A percentile compares a stretch with the other conserved stretches of the same genome.
These are phyloP conservation scores for Antheraea yamamai DNA, from an alignment of 2,888 invertebrate genomes.

Conservation along the genomic window DNA sequence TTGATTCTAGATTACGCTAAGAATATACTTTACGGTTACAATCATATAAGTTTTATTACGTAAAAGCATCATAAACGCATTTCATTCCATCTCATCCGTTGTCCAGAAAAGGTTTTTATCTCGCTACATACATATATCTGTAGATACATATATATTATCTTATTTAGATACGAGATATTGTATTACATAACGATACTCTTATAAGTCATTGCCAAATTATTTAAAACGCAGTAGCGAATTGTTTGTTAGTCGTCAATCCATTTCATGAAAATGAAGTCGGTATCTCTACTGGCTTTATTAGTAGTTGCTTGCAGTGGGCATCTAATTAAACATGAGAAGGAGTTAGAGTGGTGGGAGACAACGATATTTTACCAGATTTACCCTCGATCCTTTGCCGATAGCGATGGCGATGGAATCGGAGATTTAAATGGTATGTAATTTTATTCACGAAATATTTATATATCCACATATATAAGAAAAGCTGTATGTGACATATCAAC, in stretches of 20 bases:
- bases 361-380: constrained; percentile 90
- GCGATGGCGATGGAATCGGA: constrained; percentile 87
- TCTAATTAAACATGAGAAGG: constrained; percentile 39
- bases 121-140: constrained; percentile 26
- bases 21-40: constrained; percentile 11
- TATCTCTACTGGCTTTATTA: constrained; percentile 49
- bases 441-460: background rate
- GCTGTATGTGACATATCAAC: no score
- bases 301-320: constrained; percentile 44
- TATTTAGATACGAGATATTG: constrained; percentile 20
- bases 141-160: constrained; percentile 22
- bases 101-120: constrained; percentile 32
- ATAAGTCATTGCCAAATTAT: constrained; percentile 36
- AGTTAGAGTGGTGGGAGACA: constrained; percentile 88
- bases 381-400: constrained; percentile 89
- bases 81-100: background rate
- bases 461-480: no score
- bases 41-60: constrained; percentile 12
- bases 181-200: constrained; percentile 29
- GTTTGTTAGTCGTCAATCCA: background rate
- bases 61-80: constrained; percentile 1
- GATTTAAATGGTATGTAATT: constrained; percentile 76
- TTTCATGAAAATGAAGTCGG: constrained; percentile 47
- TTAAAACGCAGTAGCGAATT: constrained; percentile 25
- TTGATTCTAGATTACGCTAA: constrained; percentile 15